Evolutionary conservation across 2,888 invertebrate genomes (phyloP), one percentile per base, ranked within the genome.

Genomic region (Ceratothoa steindachneri): DNA sequence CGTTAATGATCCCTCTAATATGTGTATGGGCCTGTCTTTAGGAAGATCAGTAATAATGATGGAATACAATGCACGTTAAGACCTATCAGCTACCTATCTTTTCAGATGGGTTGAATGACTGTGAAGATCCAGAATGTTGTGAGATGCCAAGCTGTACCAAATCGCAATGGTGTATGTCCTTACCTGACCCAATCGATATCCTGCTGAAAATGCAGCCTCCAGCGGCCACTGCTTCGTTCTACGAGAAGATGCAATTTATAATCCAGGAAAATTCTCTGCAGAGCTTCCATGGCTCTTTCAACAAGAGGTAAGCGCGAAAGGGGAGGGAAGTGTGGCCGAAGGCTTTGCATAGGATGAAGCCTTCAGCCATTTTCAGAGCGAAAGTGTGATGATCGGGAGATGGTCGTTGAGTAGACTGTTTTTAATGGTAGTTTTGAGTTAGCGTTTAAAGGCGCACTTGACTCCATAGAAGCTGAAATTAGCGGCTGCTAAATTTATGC

Each of bases 51-150:
- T n/a, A n/a, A n/a, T n/a, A n/a, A n/a, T n/a, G n/a, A n/a, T n/a
- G n/a, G n/a, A n/a, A n/a, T n/a, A n/a, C n/a, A n/a, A n/a, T n/a
- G n/a, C n/a, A n/a, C n/a, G n/a, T n/a, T n/a, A n/a, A n/a, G n/a
- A n/a, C n/a, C n/a, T n/a, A n/a, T n/a, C n/a, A n/a, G n/a, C n/a
- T n/a, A n/a, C n/a, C n/a, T n/a, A n/a, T n/a, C n/a, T n/a, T n/a
- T 83, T 52, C 85, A 98, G 99, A 99, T 88, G 97, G 97, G 72
- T 88, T 99, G 75, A 89, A 92, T 73, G 99, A 99, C 86, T 99
- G 99, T 84, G 93, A 96, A 85, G 99, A 99, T 87, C 97, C 97
- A 0, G 98, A 98, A 86, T 99, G 99, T 85, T 99, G 99, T 84
- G 88, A 89, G 77, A 91, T 90, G 84, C 88, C 90, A 72, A 88